phyloP scores from a whole-genome alignment of 2,797 vertebrate genomes.

The Eospalax fontanierii region DNA sequence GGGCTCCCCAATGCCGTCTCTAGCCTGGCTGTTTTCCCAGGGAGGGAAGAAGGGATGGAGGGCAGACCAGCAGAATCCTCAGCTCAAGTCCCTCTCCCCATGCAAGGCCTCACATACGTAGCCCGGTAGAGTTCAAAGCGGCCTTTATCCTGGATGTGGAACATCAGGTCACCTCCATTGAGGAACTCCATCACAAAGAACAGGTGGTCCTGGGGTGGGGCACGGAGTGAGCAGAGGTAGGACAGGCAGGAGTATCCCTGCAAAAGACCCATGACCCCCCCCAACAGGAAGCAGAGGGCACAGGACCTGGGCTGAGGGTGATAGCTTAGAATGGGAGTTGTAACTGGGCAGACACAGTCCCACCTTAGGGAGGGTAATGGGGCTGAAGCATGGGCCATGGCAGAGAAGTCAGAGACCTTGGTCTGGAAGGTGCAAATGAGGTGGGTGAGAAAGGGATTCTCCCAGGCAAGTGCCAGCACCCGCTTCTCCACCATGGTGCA shows the following conservation, averaged over 20 bases:
- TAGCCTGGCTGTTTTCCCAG: not conserved
- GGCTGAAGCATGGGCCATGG: not conserved
- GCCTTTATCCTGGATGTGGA: conserved; percentile 99
- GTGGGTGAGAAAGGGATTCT: conserved; percentile 98
- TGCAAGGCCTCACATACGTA: conserved; percentile 91
- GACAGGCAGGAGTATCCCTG: not conserved
- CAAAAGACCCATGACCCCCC: not conserved
- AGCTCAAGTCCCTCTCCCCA: not conserved
- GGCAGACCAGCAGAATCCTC: not conserved
- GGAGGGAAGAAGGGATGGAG: not conserved
- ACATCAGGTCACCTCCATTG: conserved; percentile 99
- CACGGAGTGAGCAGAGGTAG: not conserved
- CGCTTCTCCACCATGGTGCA: conserved; percentile 99
- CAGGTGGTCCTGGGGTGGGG: conserved; percentile 94
- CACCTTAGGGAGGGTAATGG: not conserved
- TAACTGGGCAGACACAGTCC: not conserved
- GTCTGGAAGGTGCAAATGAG: conserved; percentile 97
- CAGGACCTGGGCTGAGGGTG: not conserved
- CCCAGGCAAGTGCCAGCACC: conserved; percentile 96
- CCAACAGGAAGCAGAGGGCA: not conserved
- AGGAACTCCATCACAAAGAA: conserved; percentile 99
- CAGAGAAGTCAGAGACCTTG: conserved; percentile 89
- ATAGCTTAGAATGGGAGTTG: not conserved
- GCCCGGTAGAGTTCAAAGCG: conserved; percentile 96
- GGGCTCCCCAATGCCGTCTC: not conserved